Conservation (phyloP, 2,113 vertebrate genomes). For the Ceyx margarethae region DNA sequence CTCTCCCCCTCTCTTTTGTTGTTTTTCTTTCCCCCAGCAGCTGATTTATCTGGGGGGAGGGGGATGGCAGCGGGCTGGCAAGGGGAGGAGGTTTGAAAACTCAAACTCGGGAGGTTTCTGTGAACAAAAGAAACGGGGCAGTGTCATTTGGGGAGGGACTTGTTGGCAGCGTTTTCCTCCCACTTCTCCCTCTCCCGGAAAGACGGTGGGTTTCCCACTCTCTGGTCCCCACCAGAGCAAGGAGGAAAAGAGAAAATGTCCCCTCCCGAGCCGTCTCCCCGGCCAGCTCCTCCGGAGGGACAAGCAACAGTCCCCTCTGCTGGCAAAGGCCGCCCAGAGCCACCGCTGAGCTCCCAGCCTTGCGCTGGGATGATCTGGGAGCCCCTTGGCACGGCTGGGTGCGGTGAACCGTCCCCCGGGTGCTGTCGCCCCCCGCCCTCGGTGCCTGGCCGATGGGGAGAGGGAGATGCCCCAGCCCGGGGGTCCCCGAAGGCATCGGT, state of each 20-base stretch:
- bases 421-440: fast-evolving
- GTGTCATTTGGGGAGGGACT: neutral
- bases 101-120: neutral
- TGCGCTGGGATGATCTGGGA: neutral
- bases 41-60: neutral
- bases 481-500: neutral
- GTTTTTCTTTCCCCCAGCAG: no score
- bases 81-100: neutral
- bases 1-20: neutral
- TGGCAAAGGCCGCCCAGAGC: conserved; percentile 6
- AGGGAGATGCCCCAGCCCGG: neutral
- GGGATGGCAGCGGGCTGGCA: neutral
- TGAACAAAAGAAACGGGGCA: conserved; percentile 7
- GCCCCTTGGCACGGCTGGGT: fast-evolving
- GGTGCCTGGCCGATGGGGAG: neutral
- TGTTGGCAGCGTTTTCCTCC: neutral
- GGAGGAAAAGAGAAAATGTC: neutral
- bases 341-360: neutral
- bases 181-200: neutral
- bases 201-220: neutral
- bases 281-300: neutral
- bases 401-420: fast-evolving
- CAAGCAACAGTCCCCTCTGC: conserved; percentile 57
- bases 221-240: neutral
- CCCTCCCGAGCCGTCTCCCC: neutral